Percentiles rank a stretch among this genome's conserved stretches.
phyloP scores from a whole-genome alignment of 1,140 invertebrate genomes.

The Sesamia nonagrioides region DNA sequence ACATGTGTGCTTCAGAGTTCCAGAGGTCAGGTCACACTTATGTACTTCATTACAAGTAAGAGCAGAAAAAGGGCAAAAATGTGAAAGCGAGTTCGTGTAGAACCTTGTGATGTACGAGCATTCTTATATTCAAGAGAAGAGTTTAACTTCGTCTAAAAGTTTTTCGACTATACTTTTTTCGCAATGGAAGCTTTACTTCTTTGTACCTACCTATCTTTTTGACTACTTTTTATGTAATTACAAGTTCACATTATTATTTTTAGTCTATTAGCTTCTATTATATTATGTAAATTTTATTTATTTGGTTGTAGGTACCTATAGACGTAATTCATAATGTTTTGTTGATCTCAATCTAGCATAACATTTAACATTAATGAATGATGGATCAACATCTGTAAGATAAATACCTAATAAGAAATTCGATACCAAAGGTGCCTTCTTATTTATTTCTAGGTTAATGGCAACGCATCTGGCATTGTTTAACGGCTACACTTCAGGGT shows the following conservation, averaged over 20 bases:
- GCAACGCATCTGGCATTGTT: neutral
- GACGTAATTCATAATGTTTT: too few relatives aligned
- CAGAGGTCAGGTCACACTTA: slow-evolving; percentile 46
- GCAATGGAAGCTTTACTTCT: slow-evolving; percentile 10
- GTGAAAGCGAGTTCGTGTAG: slow-evolving; percentile 22
- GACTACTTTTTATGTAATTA: too few relatives aligned
- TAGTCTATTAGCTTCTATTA: too few relatives aligned
- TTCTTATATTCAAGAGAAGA: slow-evolving; percentile 24
- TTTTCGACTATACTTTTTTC: slow-evolving; percentile 27
- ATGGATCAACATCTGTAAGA: too few relatives aligned
- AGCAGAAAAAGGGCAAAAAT: slow-evolving; percentile 39
- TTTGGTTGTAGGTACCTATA: too few relatives aligned
- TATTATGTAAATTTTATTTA: too few relatives aligned
- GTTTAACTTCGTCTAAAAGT: slow-evolving; percentile 33
- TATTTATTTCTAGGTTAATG: neutral
- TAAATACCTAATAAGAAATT: too few relatives aligned
- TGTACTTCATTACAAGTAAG: slow-evolving; percentile 42
- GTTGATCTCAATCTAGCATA: too few relatives aligned
- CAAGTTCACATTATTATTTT: too few relatives aligned
- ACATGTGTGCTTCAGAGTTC: slow-evolving; percentile 24
- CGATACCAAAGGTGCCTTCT: too few relatives aligned
- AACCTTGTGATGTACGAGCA: slow-evolving; percentile 21
- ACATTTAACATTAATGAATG: too few relatives aligned
- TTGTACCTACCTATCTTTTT: too few relatives aligned
- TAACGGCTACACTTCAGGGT: neutral